Percentiles rank a stretch among this genome's conserved stretches.
phyloP scores from a whole-genome alignment of 1,140 invertebrate genomes.

The Drosophila hydei region DNA sequence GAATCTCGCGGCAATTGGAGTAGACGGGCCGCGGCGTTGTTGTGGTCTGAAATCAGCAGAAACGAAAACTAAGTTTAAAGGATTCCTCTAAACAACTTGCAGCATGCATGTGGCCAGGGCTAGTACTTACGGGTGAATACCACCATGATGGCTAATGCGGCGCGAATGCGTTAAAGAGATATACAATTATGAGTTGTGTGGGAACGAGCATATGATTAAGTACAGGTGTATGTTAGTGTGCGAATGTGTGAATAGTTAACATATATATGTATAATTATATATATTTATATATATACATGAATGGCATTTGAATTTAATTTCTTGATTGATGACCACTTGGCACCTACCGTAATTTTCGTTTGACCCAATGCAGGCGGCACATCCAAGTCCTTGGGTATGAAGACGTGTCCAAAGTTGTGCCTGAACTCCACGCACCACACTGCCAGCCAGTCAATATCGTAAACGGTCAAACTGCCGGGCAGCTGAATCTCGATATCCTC shows the following conservation, averaged over 20 bases:
- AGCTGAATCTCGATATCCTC: slow-evolving; percentile 95
- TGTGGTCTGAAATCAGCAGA: slow-evolving; percentile 85
- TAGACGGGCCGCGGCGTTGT: slow-evolving; percentile 85
- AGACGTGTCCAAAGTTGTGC: slow-evolving; percentile 95
- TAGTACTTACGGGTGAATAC: slow-evolving; percentile 93
- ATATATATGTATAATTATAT: not conserved
- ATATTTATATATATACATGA: too few species aligned
- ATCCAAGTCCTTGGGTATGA: slow-evolving; percentile 94
- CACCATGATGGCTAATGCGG: slow-evolving; percentile 91
- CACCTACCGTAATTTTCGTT: slow-evolving; percentile 93
- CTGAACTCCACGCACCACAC: slow-evolving; percentile 94
- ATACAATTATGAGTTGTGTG: slow-evolving; percentile 72
- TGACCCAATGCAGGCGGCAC: slow-evolving; percentile 95
- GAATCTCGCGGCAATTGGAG: slow-evolving; percentile 91
- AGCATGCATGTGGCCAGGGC: slow-evolving; percentile 63
- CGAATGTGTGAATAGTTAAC: slow-evolving; percentile 5
- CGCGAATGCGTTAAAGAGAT: slow-evolving; percentile 72
- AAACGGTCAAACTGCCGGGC: slow-evolving; percentile 92
- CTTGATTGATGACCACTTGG: not conserved
- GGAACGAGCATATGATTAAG: slow-evolving; percentile 57
- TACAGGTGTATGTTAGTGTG: slow-evolving; percentile 27
- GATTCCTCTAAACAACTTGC: not conserved
- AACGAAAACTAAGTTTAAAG: not conserved
- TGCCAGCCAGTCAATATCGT: slow-evolving; percentile 96
- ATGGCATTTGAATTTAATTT: too few species aligned